These are phyloP conservation scores for Acromyrmex charruanus DNA, from an alignment of 1,140 invertebrate genomes.

Conservation along the genomic window DNA sequence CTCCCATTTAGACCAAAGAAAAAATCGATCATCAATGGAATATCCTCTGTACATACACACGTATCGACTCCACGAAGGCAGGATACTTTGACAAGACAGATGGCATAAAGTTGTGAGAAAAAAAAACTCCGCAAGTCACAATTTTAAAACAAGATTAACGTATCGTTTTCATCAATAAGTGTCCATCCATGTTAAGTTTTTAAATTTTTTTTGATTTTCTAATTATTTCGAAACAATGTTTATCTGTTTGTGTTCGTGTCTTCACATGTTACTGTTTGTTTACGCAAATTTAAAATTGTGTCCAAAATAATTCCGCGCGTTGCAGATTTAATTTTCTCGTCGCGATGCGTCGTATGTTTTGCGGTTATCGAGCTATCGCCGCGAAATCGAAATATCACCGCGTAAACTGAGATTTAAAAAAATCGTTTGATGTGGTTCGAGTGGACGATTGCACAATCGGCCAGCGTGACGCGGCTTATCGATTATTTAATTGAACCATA, in stretches of 20 bases:
- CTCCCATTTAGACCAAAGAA: background rate
- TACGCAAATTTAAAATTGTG: slow-evolving; percentile 6
- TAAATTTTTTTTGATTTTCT: background rate
- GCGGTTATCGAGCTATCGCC: slow-evolving; percentile 22
- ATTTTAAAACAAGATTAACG: background rate
- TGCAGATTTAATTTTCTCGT: slow-evolving; percentile 26
- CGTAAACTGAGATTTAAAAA: slow-evolving; percentile 39
- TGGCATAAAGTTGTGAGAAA: background rate
- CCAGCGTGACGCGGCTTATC: background rate
- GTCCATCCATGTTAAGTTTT: background rate
- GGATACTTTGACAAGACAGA: background rate
- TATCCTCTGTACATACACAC: background rate
- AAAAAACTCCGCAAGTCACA: background rate
- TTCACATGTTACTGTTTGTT: background rate
- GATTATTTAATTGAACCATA: slow-evolving; percentile 7
- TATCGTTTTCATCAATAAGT: background rate
- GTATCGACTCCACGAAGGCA: background rate
- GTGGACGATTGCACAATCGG: slow-evolving; percentile 26
- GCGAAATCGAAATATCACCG: slow-evolving; percentile 33
- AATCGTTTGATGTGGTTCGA: slow-evolving; percentile 32
- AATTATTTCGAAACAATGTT: background rate
- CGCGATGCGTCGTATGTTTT: background rate
- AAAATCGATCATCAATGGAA: slow-evolving; percentile 23
- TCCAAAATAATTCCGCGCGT: slow-evolving; percentile 22
- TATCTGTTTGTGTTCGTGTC: background rate